Evolutionary conservation across 2,113 vertebrate species (phyloP).

Genomic region (Rhynchopsitta pachyrhyncha): DNA sequence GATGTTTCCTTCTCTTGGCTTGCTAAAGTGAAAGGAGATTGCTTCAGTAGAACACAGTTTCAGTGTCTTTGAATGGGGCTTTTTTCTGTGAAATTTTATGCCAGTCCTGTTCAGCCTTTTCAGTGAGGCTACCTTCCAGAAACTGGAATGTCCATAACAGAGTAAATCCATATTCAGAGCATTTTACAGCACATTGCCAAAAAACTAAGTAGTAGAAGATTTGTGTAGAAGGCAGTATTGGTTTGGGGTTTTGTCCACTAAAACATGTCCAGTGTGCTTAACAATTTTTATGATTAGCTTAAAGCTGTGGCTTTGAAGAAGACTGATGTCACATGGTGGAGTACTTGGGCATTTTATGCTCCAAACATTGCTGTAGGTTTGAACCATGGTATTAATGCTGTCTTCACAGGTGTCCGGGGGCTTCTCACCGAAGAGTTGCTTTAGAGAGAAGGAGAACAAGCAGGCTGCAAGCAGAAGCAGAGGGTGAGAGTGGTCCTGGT

Average conservation of each 20-base stretch:
- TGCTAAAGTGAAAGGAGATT: background rate
- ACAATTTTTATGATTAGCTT: background rate
- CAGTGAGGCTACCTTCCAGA: background rate
- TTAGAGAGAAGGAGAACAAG: conserved; percentile 78
- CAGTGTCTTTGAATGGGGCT: background rate
- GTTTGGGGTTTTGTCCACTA: background rate
- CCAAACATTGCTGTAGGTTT: background rate
- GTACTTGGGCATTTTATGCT: background rate
- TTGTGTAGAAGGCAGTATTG: background rate
- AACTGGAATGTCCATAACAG: background rate
- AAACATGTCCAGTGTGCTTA: background rate
- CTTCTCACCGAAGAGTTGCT: conserved; percentile 81
- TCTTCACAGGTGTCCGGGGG: conserved; percentile 88
- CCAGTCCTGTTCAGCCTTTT: background rate
- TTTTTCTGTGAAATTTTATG: background rate
- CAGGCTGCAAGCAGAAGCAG: conserved; percentile 69
- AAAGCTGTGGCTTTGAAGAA: background rate
- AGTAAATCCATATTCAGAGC: background rate
- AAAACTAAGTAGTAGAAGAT: background rate
- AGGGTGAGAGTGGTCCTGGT: conserved; percentile 67
- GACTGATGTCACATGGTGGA: background rate
- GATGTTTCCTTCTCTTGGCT: background rate
- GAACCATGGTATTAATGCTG: background rate
- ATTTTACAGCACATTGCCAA: background rate
- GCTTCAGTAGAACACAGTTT: background rate